Evolutionary conservation across 2,797 vertebrate species (phyloP), one percentile per base, ranked within the genome.

Genomic region (Xerus rutilus): DNA sequence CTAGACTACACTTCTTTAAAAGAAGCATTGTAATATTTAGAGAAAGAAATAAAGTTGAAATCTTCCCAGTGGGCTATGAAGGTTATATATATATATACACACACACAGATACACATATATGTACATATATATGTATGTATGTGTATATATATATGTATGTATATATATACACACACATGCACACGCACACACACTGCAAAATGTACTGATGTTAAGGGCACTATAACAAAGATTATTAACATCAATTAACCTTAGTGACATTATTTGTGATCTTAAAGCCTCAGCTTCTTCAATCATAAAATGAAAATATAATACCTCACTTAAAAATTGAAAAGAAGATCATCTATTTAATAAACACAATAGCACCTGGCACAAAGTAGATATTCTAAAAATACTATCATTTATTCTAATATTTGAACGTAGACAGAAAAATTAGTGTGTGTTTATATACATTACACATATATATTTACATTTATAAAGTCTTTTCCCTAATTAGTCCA

Each of bases 331-430:
- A 7, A 73, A 17, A 30, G 25, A 73, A 7, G 35, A 73, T 73
- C 74, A 89, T 59, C 7, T 72, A 32, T 79, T 57, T 79, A 85
- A 15, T 28, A 7, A 92, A 49, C 21, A 49, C 69, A 52, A 43
- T 18, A 90, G 45, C 35, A 70, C 47, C 35, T 69, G 47, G 39
- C 57, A 74, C 15, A 47, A 91, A 67, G 52, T 52, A 69, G 17
- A 1, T 70, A 69, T 76, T 94, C 25, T 10, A 91, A 77, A 74
- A 85, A 54, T 70, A 67, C 18, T 72, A 18, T 69, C 32, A 62
- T 84, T 88, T 91, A 93, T 81, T 79, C 14, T 9, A 87, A 96
- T 78, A 6, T 70, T 21, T 65, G 47, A 65, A 64, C 21, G 77
- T 32, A 77, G 64, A 78, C 39, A 86, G 86, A 83, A 67, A 70